Percentiles rank a stretch among this genome's conserved stretches.
Conservation (phyloP, 2,797 vertebrate species). For the Florisuga fusca region DNA sequence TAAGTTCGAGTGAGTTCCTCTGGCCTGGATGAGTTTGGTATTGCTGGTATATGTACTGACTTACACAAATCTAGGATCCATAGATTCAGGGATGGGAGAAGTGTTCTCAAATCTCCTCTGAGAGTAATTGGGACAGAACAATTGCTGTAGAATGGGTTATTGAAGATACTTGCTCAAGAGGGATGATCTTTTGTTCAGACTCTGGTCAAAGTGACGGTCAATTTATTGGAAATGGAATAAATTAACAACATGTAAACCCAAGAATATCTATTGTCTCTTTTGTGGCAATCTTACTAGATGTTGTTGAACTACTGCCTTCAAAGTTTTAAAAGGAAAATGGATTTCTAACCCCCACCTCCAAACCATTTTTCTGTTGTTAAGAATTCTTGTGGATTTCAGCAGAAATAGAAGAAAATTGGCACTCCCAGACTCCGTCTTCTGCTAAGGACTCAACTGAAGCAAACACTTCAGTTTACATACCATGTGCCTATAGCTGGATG, state of each 20-base stretch:
- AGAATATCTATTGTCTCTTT: not conserved
- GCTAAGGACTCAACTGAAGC: not conserved
- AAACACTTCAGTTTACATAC: not conserved
- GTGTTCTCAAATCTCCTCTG: not conserved
- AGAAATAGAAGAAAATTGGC: not conserved
- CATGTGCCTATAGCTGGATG: not conserved
- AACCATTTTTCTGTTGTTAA: not conserved
- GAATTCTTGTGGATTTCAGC: not conserved
- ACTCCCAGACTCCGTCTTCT: not conserved
- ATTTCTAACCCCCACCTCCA: rapidly evolving
- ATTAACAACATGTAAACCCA: not conserved
- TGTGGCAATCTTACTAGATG: not conserved
- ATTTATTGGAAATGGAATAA: not conserved
- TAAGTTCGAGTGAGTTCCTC: not conserved
- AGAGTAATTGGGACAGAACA: not conserved
- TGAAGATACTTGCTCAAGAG: not conserved
- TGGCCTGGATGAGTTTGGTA: not conserved
- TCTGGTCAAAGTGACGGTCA: not conserved
- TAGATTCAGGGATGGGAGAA: not conserved
- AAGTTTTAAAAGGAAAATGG: not conserved
- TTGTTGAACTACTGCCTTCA: not conserved
- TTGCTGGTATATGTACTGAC: not conserved
- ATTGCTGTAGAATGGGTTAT: not conserved
- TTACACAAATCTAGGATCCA: not conserved
- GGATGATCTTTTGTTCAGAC: not conserved